Base-by-base conservation (phyloP, 2,797 vertebrate genomes). In the Acrossocheilus wenchowensis region DNA sequence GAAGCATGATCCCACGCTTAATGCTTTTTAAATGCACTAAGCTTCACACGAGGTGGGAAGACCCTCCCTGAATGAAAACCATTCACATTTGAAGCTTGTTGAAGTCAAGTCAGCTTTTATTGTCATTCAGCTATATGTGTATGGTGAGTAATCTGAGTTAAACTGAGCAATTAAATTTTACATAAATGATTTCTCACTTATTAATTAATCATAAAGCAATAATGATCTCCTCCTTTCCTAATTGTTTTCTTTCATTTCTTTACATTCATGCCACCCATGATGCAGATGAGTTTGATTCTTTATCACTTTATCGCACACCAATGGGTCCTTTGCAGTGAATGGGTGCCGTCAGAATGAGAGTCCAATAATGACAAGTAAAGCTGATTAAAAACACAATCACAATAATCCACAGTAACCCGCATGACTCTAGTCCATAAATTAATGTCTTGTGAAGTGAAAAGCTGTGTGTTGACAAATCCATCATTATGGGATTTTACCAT, bases 21-120 rank as follows among this genome's bases (percentile, higher is more conserved):
- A 82, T 79, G 73, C 39, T 39, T 86, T 75, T 78, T 79, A 72
- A 34, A 71, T 79, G 39, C 52, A n/a, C 39, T 72, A 85, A 85
- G 62, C 39, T 78, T 69, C 64, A 57, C 50, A 78, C 3, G 17
- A 72, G 21, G 68, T 36, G 41, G 30, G 43, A 43, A 73, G 23
- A 83, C 23, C n/a, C 39, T 83, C 30, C 30, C 48, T 83, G 68
- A 73, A 81, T 64, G 6, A 64, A 72, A 86, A 62, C 17, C 39
- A 48, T 71, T 60, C 7, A 60, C 9, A 15, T 11, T 64, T 84
- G 0, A 71, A 62, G 81, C 52, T 72, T 72, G 6, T 26, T 30
- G 4, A 45, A 48, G 43, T 45, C 41, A 45, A 48, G 41, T 68
- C 26, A 81, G 39, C 60, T 68, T 77, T 23, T 54, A 12, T 54